Percentiles rank a stretch among this genome's conserved stretches.
phyloP scores from a whole-genome alignment of 2,888 invertebrate species.

The Galerucella nymphaeae region DNA sequence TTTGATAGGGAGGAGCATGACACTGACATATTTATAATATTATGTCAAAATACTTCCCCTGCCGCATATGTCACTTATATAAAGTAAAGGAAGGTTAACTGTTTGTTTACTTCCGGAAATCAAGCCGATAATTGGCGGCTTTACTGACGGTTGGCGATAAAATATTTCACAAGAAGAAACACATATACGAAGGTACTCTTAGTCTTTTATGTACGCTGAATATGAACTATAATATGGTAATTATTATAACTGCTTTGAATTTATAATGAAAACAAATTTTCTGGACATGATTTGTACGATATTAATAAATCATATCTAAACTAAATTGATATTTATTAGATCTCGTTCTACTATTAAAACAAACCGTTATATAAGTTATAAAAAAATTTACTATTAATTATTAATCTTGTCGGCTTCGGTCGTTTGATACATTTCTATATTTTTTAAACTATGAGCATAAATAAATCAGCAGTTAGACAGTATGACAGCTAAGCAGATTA shows the following conservation, averaged over 20 bases:
- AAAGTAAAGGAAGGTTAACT: too few relatives aligned
- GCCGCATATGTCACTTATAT: too few relatives aligned
- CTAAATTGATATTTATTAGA: slow-evolving; percentile 1
- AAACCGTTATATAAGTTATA: slow-evolving; percentile 9
- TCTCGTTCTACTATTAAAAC: slow-evolving; percentile 1
- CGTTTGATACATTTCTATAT: slow-evolving; percentile 5
- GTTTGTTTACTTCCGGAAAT: too few relatives aligned
- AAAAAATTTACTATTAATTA: neutral
- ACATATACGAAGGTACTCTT: neutral
- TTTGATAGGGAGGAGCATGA: too few relatives aligned
- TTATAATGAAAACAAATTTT: neutral
- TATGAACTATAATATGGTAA: too few relatives aligned
- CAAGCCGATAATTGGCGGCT: too few relatives aligned
- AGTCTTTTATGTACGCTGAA: too few relatives aligned
- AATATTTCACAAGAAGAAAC: neutral
- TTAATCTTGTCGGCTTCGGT: neutral
- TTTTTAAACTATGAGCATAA: neutral
- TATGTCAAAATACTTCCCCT: too few relatives aligned
- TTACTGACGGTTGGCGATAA: too few relatives aligned
- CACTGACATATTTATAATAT: too few relatives aligned
- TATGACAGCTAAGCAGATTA: neutral
- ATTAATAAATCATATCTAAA: slow-evolving; percentile 1
- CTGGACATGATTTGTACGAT: neutral
- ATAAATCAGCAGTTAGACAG: neutral
- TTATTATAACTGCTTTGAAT: too few relatives aligned